Evolutionary conservation across 2,797 vertebrate species (phyloP).

Genomic region (Scolopax bukidnonensis): DNA sequence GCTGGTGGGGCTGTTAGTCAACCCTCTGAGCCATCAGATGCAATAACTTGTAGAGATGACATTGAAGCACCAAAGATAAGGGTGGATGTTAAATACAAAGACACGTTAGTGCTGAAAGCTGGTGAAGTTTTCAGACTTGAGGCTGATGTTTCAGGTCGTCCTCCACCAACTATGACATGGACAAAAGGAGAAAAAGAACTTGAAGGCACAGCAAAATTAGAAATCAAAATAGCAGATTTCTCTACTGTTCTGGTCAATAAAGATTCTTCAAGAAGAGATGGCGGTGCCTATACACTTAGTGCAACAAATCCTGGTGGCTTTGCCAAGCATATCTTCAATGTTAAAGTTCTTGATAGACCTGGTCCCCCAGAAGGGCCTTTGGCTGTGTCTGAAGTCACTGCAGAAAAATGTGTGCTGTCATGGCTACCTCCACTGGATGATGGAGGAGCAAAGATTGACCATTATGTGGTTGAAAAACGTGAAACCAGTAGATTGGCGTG

Average conservation of each 20-base stretch:
- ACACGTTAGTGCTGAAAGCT: conserved; percentile 89
- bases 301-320: conserved; percentile 96
- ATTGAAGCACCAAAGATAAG: conserved; percentile 93
- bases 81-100: conserved; percentile 95
- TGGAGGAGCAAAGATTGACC: conserved; percentile 93
- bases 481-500: conserved; percentile 97
- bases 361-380: conserved; percentile 93
- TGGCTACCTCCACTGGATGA: conserved; percentile 94
- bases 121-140: conserved; percentile 95
- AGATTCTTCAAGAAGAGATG: conserved; percentile 91
- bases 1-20: conserved; percentile 92
- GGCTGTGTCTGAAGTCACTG: conserved; percentile 86
- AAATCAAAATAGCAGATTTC: conserved; percentile 91
- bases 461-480: conserved; percentile 95
- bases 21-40: conserved; percentile 93
- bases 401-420: conserved; percentile 91
- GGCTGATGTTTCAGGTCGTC: conserved; percentile 94
- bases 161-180: conserved; percentile 93
- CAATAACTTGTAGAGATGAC: conserved; percentile 94
- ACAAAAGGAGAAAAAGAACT: conserved; percentile 95
- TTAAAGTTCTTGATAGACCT: conserved; percentile 96
- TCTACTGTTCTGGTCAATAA: conserved; percentile 90
- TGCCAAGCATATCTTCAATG: conserved; percentile 95
- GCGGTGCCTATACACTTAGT: conserved; percentile 92
- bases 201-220: conserved; percentile 91